Evolutionary conservation across 2,113 vertebrate species (phyloP), one percentile per base, ranked within the genome.

Genomic region (Riparia riparia): DNA sequence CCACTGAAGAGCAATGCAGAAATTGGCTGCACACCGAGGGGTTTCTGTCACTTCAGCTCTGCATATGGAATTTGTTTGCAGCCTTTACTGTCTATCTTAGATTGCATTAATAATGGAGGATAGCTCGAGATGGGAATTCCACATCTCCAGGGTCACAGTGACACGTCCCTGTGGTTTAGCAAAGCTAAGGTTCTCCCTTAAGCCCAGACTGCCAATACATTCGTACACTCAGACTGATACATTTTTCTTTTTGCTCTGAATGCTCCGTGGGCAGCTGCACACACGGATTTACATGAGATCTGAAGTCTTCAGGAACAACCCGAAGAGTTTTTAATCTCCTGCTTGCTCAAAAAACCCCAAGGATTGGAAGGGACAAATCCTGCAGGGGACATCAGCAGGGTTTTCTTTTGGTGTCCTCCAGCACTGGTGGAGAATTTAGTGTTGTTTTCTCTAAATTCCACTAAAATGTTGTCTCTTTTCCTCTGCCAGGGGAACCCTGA

Each of bases 231-330:
- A 91, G 95, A 94, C 83, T 49, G 95, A 97, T 80, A 81, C 60
- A 73, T 96, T 96, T 98, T 95, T 4, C 32, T 93, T 93, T 96
- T 96, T 77, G 32, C 68, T 85, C 86, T 87, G 87, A 97, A 95
- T 76, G 82, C 90, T 93, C 44, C 29, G 60, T 79, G 72, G 92
- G 93, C 66, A 79, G 66, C 94, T 93, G 69, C 50, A 72, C 6
- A 76, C 85, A 95, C 88, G 92, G 96, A 97, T 97, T 97, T 96
- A 70, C 91, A 95, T 49, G 84, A 95, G 72, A 60, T 32, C 32
- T 65, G 29, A 77, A 93, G 49, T 42, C 78, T 58, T 66, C n/a
- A 65, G 70, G 79, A 90, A 61, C 49, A 95, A 92, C 84, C 53
- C 44, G 17, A 63, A 54, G 34, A 32, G 18, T 79, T 95, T 93